These are phyloP conservation scores for Thinocorus orbignyianus DNA, from an alignment of 2,113 vertebrate species.

Conservation along the genomic window DNA sequence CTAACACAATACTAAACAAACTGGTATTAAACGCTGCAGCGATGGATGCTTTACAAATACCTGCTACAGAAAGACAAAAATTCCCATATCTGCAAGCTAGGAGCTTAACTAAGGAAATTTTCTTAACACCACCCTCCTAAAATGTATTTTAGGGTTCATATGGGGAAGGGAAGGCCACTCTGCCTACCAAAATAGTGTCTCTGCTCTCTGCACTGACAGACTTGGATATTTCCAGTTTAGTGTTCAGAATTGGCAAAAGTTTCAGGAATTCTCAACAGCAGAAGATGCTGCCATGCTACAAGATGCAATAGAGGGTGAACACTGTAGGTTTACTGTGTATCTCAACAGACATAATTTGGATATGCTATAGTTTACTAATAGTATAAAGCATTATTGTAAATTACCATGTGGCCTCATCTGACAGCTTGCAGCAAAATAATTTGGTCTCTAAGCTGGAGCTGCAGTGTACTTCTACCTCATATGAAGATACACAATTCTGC, in stretches of 20 bases:
- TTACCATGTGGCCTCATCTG: background rate
- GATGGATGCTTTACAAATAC: background rate
- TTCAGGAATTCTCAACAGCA: background rate
- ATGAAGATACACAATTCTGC: background rate
- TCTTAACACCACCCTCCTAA: background rate
- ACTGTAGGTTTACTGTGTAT: background rate
- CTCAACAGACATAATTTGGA: background rate
- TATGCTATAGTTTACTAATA: background rate
- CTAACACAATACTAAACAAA: background rate
- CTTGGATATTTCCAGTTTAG: conserved; percentile 28
- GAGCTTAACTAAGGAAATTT: background rate
- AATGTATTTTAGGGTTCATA: background rate
- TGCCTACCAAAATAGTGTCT: conserved; percentile 32
- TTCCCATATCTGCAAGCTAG: background rate
- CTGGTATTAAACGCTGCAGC: background rate
- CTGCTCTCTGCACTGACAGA: background rate
- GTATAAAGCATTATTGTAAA: background rate
- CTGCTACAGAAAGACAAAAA: background rate
- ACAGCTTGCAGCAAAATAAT: background rate
- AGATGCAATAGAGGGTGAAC: background rate
- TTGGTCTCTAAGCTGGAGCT: background rate
- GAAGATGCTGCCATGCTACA: background rate
- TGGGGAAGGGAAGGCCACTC: conserved; percentile 4
- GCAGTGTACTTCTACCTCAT: background rate
- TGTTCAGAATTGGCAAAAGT: conserved; percentile 35